phyloP scores from a whole-genome alignment of 1,140 invertebrate species.

The Leptopilina boulardi region DNA sequence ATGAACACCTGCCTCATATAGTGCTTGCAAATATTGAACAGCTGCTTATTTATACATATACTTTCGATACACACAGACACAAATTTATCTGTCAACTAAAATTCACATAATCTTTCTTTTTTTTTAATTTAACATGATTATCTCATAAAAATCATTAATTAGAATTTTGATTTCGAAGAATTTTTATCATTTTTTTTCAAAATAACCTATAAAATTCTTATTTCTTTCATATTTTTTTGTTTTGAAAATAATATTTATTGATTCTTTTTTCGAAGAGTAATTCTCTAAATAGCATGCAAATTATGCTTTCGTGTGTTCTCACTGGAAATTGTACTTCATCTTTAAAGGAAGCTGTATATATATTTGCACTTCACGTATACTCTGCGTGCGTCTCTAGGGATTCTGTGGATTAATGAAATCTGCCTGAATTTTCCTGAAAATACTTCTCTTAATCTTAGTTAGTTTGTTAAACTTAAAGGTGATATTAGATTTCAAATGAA shows the following conservation, averaged over 20 bases:
- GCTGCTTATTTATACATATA: neutral
- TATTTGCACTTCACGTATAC: conserved; percentile 12
- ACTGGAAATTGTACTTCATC: neutral
- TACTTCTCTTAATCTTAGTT: neutral
- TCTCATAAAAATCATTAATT: no score
- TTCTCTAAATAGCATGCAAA: neutral
- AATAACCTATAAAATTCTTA: no score
- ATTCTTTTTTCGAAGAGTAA: no score
- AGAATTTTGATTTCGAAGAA: no score
- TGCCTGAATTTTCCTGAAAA: neutral
- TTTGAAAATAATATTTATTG: no score
- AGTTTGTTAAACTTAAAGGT: conserved; percentile 3
- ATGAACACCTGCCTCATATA: conserved; percentile 3
- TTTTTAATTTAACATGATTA: no score
- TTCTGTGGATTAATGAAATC: conserved; percentile 5
- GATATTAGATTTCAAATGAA: neutral
- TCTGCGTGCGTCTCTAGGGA: neutral
- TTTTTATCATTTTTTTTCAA: no score
- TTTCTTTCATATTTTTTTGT: no score
- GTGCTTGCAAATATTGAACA: conserved; percentile 10
- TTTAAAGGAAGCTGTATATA: neutral
- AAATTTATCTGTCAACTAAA: neutral
- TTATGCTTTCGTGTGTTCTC: neutral
- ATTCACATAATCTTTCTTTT: neutral
- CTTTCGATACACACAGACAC: neutral